Percentiles rank a stretch among this genome's conserved stretches.
Conservation (phyloP, 2,797 vertebrate species). For the Octomys mimax region DNA sequence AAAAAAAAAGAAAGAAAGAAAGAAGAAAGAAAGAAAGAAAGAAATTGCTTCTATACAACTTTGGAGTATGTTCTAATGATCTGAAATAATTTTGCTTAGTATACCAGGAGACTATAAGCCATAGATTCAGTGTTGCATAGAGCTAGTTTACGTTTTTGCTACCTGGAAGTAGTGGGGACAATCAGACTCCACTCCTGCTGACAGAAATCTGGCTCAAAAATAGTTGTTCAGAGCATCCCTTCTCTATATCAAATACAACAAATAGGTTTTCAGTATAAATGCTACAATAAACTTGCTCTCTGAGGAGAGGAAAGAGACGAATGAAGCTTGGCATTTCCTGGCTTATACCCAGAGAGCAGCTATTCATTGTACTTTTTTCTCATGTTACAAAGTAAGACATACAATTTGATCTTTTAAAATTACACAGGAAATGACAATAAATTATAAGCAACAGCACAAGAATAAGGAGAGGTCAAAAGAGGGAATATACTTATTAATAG, state of each 20-base stretch:
- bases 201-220: slow-evolving; percentile 53
- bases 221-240: background rate
- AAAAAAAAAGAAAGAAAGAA: too few species aligned
- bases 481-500: slow-evolving; percentile 23
- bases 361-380: slow-evolving; percentile 36
- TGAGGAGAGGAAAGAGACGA: slow-evolving; percentile 41
- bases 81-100: slow-evolving; percentile 42
- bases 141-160: background rate
- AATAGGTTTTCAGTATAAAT: background rate
- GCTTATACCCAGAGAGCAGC: slow-evolving; percentile 15
- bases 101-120: background rate
- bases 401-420: slow-evolving; percentile 56
- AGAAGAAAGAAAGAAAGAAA: background rate
- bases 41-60: background rate
- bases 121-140: background rate
- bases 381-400: slow-evolving; percentile 34
- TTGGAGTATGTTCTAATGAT: background rate
- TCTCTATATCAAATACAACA: slow-evolving; percentile 47
- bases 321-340: slow-evolving; percentile 28
- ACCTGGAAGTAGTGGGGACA: rapidly evolving
- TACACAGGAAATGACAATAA: slow-evolving; percentile 2
- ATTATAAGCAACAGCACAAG: background rate
- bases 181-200: background rate
- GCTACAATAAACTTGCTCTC: slow-evolving; percentile 21
- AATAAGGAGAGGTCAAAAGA: background rate